Base-by-base conservation (phyloP, 92 coral and sea anemone genomes). In the Diadumene lineata region DNA sequence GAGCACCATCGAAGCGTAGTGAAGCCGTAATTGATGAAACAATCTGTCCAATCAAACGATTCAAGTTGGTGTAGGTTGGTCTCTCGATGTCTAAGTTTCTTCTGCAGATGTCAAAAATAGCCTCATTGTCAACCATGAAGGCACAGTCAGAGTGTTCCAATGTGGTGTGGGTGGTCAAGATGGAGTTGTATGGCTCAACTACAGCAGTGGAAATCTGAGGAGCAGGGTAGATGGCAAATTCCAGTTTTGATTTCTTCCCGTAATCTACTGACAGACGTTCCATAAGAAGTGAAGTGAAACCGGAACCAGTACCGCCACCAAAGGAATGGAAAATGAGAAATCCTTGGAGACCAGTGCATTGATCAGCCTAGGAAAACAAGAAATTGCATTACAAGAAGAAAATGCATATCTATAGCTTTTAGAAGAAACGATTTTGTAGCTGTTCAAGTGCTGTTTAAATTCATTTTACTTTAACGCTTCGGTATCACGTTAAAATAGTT, bases 11-110 rank as follows among this genome's bases (percentile, higher is more conserved):
- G 50, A 92, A 92, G 27, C 97, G 87, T 8, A 90, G 96, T 50
- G 97, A 91, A 27, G 97, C 97, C 26, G 97, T 92, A 66, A 88
- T 83, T 62, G 97, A 91, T 11, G 98, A 92, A 69, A 92, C 98
- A 62, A 92, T 86, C 88, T 92, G 98, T 34, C 92, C 92, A 81
- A 92, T 92, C 73, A 92, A 83, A n/a, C 98, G 92, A 87, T 92
- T 92, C 31, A 92, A 73, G 84, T 92, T 92, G 88, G 88, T 86
- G 90, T 92, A 92, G n/a, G 88, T 83, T n/a, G 98, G 98, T 29
- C 98, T 86, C 72, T 92, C 96, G 44, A 92, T 92, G 77, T 82
- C 86, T 73, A 93, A 75, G 76, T 93, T 85, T 29, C 85, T 78
- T 27, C 86, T 78, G 43, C 90, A 86, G 50, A 86, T 80, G 65